These are phyloP conservation scores for Mormyrops boulengeri DNA, from an alignment of 2,797 vertebrate genomes.

Conservation along the genomic window DNA sequence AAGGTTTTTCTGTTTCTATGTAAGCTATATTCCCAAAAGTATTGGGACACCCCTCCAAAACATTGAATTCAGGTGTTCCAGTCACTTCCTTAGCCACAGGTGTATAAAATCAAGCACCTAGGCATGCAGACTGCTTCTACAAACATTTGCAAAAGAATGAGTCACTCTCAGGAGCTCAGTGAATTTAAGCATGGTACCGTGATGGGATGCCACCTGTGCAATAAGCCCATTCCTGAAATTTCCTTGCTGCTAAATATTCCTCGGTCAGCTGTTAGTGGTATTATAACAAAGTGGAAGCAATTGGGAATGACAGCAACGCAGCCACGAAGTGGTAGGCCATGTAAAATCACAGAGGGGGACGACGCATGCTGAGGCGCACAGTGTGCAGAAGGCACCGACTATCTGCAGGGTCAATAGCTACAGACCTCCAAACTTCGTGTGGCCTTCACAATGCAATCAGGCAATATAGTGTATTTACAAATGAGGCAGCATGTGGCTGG, in stretches of 20 bases:
- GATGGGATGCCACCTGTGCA: not conserved
- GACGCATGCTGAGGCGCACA: not conserved
- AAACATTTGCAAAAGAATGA: not conserved
- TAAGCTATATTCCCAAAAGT: not conserved
- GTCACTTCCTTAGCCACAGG: not conserved
- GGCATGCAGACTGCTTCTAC: not conserved
- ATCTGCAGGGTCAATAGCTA: not conserved
- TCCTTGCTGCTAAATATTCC: not conserved
- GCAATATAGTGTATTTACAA: constrained; percentile 34
- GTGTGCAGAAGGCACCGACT: not conserved
- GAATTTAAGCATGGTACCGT: not conserved
- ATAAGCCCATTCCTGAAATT: not conserved
- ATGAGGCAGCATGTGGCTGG: constrained; percentile 27
- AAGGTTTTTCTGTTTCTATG: constrained; percentile 29
- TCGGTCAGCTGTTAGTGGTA: not conserved
- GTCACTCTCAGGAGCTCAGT: not conserved
- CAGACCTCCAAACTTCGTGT: not conserved
- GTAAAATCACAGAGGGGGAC: not conserved
- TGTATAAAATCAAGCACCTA: not conserved
- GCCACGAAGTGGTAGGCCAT: not conserved
- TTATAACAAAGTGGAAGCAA: not conserved
- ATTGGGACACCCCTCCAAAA: not conserved
- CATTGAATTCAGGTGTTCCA: not conserved
- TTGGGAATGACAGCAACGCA: not conserved
- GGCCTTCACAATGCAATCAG: not conserved